Evolutionary conservation across 2,888 invertebrate genomes (phyloP).

Genomic region (Epistrophe eligans): DNA sequence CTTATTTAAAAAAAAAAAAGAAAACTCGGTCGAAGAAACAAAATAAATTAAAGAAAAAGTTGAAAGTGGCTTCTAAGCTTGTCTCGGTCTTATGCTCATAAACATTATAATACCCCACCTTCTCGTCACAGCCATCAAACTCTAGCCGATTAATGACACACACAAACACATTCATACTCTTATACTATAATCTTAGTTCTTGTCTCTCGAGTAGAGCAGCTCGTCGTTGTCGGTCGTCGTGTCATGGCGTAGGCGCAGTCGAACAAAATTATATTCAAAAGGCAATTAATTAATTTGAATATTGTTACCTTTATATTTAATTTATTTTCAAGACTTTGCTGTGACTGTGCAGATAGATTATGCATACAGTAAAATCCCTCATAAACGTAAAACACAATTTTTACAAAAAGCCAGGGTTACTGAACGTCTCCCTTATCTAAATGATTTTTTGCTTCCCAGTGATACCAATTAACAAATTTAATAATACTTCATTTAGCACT

Average conservation of each 20-base stretch:
- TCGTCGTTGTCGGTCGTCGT: not conserved
- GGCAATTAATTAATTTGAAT: conserved; percentile 76
- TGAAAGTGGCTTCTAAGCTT: conserved; percentile 54
- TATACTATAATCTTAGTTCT: no score
- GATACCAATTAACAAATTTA: no score
- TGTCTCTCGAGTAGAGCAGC: not conserved
- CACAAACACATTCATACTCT: conserved; percentile 12
- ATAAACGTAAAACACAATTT: no score
- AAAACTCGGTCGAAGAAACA: conserved; percentile 35
- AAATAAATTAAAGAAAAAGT: conserved; percentile 60
- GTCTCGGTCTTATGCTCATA: conserved; percentile 38
- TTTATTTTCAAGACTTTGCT: conserved; percentile 52
- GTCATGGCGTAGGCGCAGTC: conserved; percentile 63
- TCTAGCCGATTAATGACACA: conserved; percentile 54
- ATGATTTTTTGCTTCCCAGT: no score
- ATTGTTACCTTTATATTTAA: conserved; percentile 65
- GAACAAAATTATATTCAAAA: conserved; percentile 71
- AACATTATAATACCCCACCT: conserved; percentile 40
- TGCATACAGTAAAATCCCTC: conserved; percentile 1
- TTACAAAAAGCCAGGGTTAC: no score
- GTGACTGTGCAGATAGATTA: conserved; percentile 4
- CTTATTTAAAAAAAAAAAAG: conserved; percentile 11
- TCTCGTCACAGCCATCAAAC: conserved; percentile 48
- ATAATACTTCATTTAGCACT: no score
- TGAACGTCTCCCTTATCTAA: no score